Conservation (phyloP, 2,113 vertebrate species). For the Elaphurus davidianus region DNA sequence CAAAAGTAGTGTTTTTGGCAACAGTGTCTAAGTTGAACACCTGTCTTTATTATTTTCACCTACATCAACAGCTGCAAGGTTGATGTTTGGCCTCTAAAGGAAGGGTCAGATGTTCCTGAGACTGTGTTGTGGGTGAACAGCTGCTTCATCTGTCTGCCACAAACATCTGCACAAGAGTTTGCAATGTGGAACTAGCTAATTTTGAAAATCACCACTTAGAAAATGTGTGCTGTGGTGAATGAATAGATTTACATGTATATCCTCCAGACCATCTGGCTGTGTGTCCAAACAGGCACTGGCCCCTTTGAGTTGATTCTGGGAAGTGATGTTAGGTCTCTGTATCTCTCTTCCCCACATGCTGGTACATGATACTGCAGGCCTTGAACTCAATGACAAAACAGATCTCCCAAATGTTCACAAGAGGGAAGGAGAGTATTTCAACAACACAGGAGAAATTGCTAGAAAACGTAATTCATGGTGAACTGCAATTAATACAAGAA, state of each 20-base stretch:
- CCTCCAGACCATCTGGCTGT: neutral
- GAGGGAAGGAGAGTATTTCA: neutral
- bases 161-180: neutral
- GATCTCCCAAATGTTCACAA: neutral
- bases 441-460: neutral
- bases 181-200: neutral
- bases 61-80: neutral
- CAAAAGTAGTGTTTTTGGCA: neutral
- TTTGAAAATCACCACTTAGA: neutral
- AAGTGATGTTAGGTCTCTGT: neutral
- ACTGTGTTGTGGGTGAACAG: neutral
- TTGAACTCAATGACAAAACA: neutral
- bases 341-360: neutral
- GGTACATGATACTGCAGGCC: neutral
- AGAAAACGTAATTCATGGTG: neutral
- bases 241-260: neutral
- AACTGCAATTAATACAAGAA: neutral
- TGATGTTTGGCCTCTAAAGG: neutral
- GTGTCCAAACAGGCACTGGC: neutral
- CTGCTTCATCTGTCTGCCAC: neutral
- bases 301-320: neutral
- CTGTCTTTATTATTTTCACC: neutral
- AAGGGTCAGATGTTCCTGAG: neutral
- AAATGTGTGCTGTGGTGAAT: neutral
- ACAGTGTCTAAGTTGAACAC: neutral